Conservation (phyloP, 2,113 vertebrate species). For the Gymnobelideus leadbeateri region DNA sequence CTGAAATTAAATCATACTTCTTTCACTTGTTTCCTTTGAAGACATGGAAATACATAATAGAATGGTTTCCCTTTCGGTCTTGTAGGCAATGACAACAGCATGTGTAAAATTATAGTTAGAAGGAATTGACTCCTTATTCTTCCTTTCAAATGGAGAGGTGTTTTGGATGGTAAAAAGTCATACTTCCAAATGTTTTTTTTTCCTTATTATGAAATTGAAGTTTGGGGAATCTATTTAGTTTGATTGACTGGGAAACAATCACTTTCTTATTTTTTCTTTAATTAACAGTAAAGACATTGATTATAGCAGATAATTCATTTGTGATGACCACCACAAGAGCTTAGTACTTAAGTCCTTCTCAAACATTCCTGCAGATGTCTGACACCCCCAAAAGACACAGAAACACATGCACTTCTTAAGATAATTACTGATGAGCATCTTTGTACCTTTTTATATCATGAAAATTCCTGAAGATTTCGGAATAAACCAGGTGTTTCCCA, state of each 20-base stretch:
- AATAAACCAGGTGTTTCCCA: background rate
- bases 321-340: background rate
- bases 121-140: background rate
- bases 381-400: background rate
- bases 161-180: background rate
- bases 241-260: background rate
- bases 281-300: background rate
- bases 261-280: background rate
- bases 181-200: background rate
- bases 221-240: background rate
- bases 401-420: background rate
- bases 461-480: background rate
- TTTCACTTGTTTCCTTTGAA: background rate
- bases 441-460: background rate
- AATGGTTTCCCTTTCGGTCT: constrained; percentile 15
- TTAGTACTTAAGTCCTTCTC: background rate
- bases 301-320: background rate
- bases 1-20: background rate
- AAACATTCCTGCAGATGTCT: background rate
- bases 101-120: constrained; percentile 7
- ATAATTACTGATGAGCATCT: background rate
- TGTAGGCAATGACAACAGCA: background rate
- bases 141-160: constrained; percentile 16
- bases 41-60: background rate
- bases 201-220: background rate